A percentile compares a stretch with the other conserved stretches of the same genome.
Evolutionary conservation across 2,113 vertebrate species (phyloP).

Genomic region (Crotalus tigris): DNA sequence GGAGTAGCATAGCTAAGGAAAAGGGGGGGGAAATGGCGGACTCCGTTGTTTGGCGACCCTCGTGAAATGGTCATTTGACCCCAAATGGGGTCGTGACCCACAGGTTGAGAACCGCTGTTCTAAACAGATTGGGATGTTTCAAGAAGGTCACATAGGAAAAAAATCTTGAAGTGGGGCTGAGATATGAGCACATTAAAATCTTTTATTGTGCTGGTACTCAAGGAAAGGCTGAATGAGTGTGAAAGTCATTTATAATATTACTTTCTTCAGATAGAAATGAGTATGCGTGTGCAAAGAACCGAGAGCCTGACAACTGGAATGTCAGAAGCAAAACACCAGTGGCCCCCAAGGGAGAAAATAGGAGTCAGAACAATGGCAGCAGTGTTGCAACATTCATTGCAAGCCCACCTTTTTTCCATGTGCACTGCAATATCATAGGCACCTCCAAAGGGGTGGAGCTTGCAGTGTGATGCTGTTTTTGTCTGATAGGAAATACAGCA

Average conservation of each 20-base stretch:
- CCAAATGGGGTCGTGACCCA: no score
- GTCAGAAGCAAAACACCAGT: neutral
- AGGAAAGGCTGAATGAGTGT: neutral
- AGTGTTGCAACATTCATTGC: neutral
- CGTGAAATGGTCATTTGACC: no score
- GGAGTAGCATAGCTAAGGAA: no score
- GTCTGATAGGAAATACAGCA: neutral
- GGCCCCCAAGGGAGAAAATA: neutral
- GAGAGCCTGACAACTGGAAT: neutral
- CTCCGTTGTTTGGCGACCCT: no score
- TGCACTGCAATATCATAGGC: neutral
- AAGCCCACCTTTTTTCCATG: neutral
- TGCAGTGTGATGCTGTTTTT: neutral
- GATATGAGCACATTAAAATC: neutral
- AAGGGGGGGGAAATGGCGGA: no score
- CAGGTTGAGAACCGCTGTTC: neutral
- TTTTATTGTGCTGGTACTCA: neutral
- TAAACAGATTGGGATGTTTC: neutral
- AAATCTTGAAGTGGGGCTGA: neutral
- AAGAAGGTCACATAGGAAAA: neutral
- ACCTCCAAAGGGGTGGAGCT: neutral
- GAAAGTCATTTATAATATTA: neutral
- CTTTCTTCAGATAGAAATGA: neutral
- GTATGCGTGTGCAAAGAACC: neutral
- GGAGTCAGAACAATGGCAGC: neutral